phyloP scores from a whole-genome alignment of 2,797 vertebrate species.

The Staurois parvus region DNA sequence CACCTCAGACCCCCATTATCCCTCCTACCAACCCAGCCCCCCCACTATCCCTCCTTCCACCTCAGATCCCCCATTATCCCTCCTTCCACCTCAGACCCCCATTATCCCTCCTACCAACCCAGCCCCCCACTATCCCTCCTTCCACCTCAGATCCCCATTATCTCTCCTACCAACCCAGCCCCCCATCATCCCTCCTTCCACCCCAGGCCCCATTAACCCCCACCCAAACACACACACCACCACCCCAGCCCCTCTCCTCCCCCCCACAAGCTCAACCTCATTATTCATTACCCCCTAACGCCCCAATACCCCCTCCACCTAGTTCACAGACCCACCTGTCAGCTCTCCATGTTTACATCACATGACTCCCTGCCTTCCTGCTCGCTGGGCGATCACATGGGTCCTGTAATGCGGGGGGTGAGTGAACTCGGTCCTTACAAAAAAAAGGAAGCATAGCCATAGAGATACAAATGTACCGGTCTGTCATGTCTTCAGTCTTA shows the following conservation, averaged over 20 bases:
- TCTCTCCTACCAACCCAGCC: background rate
- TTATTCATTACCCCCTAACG: background rate
- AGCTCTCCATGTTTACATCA: slow-evolving; percentile 61
- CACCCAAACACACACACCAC: background rate
- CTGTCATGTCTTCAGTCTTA: too few species aligned
- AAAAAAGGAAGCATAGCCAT: too few species aligned
- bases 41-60: background rate
- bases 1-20: background rate
- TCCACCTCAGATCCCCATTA: too few species aligned
- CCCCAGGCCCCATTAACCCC: background rate
- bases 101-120: background rate
- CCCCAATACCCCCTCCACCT: background rate
- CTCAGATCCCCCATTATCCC: background rate
- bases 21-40: background rate
- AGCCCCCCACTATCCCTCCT: background rate
- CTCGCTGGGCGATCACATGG: background rate
- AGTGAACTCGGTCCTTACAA: too few species aligned
- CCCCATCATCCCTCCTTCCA: background rate
- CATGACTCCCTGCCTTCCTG: slow-evolving; percentile 41
- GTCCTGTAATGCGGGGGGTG: background rate
- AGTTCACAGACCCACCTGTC: slow-evolving; percentile 12
- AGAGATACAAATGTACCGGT: too few species aligned
- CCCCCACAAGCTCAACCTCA: background rate
- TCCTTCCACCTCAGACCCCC: background rate
- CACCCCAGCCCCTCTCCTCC: background rate